Evolutionary conservation across 1,140 invertebrate species (phyloP).

Genomic region (Bradysia coprophila): DNA sequence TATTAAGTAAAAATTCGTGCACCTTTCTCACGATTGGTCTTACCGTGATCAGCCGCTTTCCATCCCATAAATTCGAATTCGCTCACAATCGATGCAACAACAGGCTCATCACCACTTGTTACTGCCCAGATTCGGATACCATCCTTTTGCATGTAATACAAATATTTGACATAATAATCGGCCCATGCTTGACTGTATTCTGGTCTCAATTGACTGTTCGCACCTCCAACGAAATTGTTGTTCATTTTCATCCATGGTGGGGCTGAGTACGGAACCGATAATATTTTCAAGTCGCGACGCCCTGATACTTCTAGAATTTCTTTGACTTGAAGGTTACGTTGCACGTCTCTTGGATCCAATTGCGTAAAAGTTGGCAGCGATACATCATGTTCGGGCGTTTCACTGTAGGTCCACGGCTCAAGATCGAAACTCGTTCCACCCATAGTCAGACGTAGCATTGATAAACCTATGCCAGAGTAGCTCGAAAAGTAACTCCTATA

Average conservation of each 20-base stretch:
- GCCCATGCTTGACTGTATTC: conserved; percentile 13
- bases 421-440: background rate
- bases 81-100: too few relatives aligned
- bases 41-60: too few relatives aligned
- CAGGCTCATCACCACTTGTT: background rate
- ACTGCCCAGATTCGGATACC: background rate
- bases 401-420: background rate
- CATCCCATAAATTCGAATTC: too few relatives aligned
- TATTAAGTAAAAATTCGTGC: too few relatives aligned
- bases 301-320: background rate
- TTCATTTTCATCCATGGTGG: conserved; percentile 79
- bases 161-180: conserved; percentile 23
- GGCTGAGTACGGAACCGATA: conserved; percentile 58
- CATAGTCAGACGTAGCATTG: background rate
- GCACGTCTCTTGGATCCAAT: background rate
- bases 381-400: background rate
- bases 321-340: background rate
- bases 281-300: background rate
- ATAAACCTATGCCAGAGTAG: background rate
- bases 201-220: background rate
- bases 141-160: conserved; percentile 3
- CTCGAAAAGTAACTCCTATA: background rate
- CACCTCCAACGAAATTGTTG: background rate
- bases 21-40: too few relatives aligned
- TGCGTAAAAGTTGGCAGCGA: background rate